phyloP scores from a whole-genome alignment of 1,140 invertebrate genomes.

The Drosophila tropicalis region DNA sequence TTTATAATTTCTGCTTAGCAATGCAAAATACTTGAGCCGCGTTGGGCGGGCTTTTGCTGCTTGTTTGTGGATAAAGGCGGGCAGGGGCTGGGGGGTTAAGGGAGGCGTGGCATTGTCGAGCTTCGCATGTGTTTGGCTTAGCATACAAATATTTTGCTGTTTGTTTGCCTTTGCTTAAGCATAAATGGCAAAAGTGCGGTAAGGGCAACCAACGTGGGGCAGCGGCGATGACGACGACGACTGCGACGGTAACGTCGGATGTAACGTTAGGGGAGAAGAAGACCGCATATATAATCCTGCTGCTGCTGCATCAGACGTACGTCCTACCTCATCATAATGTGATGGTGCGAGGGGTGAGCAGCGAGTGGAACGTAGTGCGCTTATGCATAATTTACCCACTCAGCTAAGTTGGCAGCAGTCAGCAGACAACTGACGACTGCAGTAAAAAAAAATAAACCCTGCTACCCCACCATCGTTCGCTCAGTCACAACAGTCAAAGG shows the following conservation, averaged over 20 bases:
- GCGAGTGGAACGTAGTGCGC: slow-evolving; percentile 62
- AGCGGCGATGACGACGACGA: too few relatives aligned
- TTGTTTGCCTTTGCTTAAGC: slow-evolving; percentile 76
- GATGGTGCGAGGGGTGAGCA: slow-evolving; percentile 28
- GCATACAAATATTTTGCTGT: slow-evolving; percentile 81
- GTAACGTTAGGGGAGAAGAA: not conserved
- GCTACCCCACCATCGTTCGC: not conserved
- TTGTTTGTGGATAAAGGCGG: slow-evolving; percentile 3
- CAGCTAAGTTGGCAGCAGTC: slow-evolving; percentile 57
- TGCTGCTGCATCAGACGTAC: slow-evolving; percentile 67
- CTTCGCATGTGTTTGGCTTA: slow-evolving; percentile 79
- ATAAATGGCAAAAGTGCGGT: slow-evolving; percentile 54
- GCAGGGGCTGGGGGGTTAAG: not conserved
- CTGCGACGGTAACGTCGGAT: not conserved
- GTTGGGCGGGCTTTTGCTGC: slow-evolving; percentile 36
- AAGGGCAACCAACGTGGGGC: not conserved
- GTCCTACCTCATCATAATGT: slow-evolving; percentile 71
- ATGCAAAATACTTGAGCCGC: slow-evolving; percentile 81
- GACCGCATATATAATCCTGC: slow-evolving; percentile 70
- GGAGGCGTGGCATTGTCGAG: slow-evolving; percentile 55
- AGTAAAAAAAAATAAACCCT: slow-evolving; percentile 20
- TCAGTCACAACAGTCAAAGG: not conserved
- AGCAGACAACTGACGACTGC: slow-evolving; percentile 25
- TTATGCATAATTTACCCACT: slow-evolving; percentile 81
- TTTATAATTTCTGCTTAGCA: slow-evolving; percentile 82